Conservation (phyloP, 2,113 vertebrate genomes). For the Chelonoidis abingdonii region DNA sequence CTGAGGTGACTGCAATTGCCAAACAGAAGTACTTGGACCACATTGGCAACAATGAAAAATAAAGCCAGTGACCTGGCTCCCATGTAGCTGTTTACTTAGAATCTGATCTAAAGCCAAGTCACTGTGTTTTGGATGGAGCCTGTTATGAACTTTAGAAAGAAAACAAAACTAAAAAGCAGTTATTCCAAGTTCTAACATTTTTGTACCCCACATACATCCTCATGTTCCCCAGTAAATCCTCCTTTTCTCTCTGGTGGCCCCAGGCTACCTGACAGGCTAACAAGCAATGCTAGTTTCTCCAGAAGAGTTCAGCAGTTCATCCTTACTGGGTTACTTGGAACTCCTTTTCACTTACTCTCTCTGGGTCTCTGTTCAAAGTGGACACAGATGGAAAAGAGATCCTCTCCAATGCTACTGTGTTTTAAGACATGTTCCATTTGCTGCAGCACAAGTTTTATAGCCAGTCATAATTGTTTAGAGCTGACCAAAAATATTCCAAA, state of each 20-base stretch:
- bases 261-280: constrained; percentile 39
- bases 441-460: not conserved
- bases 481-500: not conserved
- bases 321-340: constrained; percentile 36
- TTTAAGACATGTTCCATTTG: constrained; percentile 47
- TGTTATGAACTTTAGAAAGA: not conserved
- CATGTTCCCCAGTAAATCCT: not conserved
- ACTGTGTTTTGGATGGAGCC: constrained; percentile 5
- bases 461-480: not conserved
- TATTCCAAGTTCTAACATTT: not conserved
- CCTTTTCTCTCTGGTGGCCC: constrained; percentile 19
- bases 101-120: not conserved
- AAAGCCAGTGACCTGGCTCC: not conserved
- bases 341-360: constrained; percentile 16
- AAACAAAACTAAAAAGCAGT: not conserved
- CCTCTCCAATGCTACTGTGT: not conserved
- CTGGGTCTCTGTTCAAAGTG: no score
- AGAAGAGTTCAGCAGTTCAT: constrained; percentile 63
- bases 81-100: not conserved
- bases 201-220: not conserved
- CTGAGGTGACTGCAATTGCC: not conserved
- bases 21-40: not conserved
- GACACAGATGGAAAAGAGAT: no score
- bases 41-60: not conserved
- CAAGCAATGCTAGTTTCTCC: constrained; percentile 30